A percentile compares a stretch with the other conserved stretches of the same genome.
These are phyloP conservation scores for Drosophila auraria DNA, from an alignment of 1,140 invertebrate genomes.

Conservation along the genomic window DNA sequence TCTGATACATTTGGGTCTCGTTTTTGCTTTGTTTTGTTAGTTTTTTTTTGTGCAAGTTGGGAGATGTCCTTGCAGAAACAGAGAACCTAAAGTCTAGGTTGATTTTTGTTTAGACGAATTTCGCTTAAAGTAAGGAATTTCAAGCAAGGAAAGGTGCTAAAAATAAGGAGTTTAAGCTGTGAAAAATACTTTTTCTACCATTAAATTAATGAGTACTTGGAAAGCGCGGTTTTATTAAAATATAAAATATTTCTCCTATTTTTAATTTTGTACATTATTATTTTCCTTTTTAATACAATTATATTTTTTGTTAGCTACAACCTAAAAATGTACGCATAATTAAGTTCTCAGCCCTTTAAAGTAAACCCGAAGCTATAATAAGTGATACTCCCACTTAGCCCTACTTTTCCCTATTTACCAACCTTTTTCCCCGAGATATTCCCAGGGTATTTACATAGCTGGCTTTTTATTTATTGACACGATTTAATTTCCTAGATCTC, in stretches of 20 bases:
- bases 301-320: background rate
- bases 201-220: no score
- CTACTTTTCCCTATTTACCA: background rate
- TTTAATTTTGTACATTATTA: background rate
- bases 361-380: background rate
- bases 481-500: conserved; percentile 7
- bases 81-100: conserved; percentile 5
- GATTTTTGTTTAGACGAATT: conserved; percentile 4
- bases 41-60: conserved; percentile 4
- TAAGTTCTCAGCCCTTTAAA: no score
- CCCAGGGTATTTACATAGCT: conserved; percentile 17
- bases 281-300: no score
- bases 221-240: no score
- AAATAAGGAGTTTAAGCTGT: background rate
- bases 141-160: no score
- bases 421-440: background rate
- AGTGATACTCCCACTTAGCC: background rate
- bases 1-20: conserved; percentile 13
- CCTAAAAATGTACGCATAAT: no score
- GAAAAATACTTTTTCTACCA: background rate
- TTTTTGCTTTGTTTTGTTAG: conserved; percentile 7
- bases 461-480: conserved; percentile 19
- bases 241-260: background rate
- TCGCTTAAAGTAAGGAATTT: background rate
- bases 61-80: conserved; percentile 26